Evolutionary conservation across 2,888 invertebrate species (phyloP), one percentile per base, ranked within the genome.

Genomic region (Micoletzkya japonica): DNA sequence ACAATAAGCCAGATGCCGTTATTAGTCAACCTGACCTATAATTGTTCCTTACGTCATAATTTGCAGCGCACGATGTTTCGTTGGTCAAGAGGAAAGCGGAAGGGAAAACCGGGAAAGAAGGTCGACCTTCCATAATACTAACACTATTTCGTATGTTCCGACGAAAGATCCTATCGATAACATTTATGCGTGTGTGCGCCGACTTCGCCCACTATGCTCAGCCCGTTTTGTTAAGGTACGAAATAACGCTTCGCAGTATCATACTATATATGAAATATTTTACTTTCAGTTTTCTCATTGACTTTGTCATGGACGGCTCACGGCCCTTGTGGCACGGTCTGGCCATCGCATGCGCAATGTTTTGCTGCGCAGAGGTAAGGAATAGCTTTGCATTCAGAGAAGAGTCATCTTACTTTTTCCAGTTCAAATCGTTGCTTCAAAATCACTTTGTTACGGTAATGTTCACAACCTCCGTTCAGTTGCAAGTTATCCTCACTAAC

Each of bases 361-460:
- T 83, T 61, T 39, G 63, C 4, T 52, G 66, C 20, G 70, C 79
- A 2, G 74, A 49, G 61, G 61, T 61, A n/a, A 24, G 34, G 4
- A 10, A n/a, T n/a, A n/a, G n/a, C n/a, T n/a, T n/a, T n/a, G n/a
- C n/a, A n/a, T n/a, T n/a, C n/a, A n/a, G n/a, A n/a, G n/a, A n/a
- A n/a, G n/a, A n/a, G n/a, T n/a, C n/a, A n/a, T n/a, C 14, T 30
- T 56, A 4, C 28, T 1, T 24, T 49, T 20, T 26, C 10, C 63
- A 78, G 59, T 54, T 86, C 4, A 86, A 88, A 76, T 87, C 88
- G 1, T 66, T 88, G 17, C 75, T 87, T 50, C 79, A 88, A 36
- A 87, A 88, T 74, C 87, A 87, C 78, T 88, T 88, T 78, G 87
- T 87, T 78, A 86, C 86, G 54, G 74, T 83, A 54, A 86, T 86